Evolutionary conservation across 2,797 vertebrate species (phyloP).

Genomic region (Chloroceryle amazona): DNA sequence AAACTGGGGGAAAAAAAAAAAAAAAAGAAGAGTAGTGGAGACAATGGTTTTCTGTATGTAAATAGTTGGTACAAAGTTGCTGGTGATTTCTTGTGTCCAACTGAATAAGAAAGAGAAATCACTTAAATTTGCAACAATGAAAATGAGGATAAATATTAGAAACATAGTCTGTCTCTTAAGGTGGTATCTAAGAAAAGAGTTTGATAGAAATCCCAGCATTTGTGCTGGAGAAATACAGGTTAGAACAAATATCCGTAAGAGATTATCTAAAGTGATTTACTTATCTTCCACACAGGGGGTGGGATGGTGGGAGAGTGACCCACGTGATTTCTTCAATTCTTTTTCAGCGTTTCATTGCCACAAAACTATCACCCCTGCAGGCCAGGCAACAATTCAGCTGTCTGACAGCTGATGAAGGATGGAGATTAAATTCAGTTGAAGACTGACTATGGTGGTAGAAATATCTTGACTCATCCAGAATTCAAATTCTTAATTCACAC

Average conservation of each 20-base stretch:
- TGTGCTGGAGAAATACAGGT: not conserved
- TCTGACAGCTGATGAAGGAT: slow-evolving; percentile 31
- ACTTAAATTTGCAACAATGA: not conserved
- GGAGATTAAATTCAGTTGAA: slow-evolving; percentile 15
- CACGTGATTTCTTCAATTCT: not conserved
- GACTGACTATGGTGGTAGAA: not conserved
- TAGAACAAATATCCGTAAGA: not conserved
- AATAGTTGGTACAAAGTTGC: not conserved
- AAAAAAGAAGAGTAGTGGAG: not conserved
- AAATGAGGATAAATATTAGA: not conserved
- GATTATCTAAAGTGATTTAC: not conserved
- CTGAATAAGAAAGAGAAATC: not conserved
- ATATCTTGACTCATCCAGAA: not conserved
- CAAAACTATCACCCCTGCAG: not conserved
- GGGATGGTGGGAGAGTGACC: not conserved
- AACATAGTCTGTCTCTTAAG: not conserved
- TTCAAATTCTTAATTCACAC: slow-evolving; percentile 12
- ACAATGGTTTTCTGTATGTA: not conserved
- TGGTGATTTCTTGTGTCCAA: not conserved
- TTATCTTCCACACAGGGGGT: not conserved
- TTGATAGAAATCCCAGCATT: not conserved
- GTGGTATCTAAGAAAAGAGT: not conserved
- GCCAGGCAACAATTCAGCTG: slow-evolving; percentile 24
- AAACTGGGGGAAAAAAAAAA: not conserved
- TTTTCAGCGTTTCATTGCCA: not conserved